A percentile compares a stretch with the other conserved stretches of the same genome.
Evolutionary conservation across 1,140 invertebrate species (phyloP).

Genomic region (Pemphigus obesinymphae): DNA sequence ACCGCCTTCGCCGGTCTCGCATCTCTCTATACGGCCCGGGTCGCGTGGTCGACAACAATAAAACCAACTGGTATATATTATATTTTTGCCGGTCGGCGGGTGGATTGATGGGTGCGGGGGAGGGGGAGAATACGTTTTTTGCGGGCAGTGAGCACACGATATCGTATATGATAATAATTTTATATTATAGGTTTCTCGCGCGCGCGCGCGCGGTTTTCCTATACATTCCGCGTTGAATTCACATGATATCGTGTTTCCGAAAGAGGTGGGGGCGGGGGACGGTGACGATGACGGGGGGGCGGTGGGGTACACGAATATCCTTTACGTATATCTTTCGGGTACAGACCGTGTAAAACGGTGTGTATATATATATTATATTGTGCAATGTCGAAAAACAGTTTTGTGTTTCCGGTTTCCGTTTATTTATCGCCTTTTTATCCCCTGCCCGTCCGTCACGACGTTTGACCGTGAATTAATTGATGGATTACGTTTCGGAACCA

Average conservation of each 20-base stretch:
- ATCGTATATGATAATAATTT: not conserved
- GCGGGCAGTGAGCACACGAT: too few species aligned
- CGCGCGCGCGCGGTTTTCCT: too few species aligned
- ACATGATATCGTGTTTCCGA: too few species aligned
- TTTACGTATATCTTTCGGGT: too few species aligned
- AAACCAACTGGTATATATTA: not conserved
- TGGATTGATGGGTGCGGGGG: too few species aligned
- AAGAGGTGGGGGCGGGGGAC: not conserved
- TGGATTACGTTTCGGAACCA: not conserved
- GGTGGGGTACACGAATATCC: not conserved
- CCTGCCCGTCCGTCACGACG: not conserved
- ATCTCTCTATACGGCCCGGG: too few species aligned
- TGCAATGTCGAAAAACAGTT: not conserved
- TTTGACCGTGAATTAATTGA: slow-evolving; percentile 16
- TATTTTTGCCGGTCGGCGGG: too few species aligned
- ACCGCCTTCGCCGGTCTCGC: too few species aligned
- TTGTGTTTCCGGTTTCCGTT: slow-evolving; percentile 27
- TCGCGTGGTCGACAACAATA: not conserved
- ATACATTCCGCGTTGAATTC: too few species aligned
- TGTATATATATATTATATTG: too few species aligned
- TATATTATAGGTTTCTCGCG: too few species aligned
- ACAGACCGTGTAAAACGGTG: not conserved
- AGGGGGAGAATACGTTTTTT: too few species aligned
- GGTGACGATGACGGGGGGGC: not conserved
- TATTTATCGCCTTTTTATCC: not conserved